Percentiles rank a stretch among this genome's conserved stretches.
phyloP scores from a whole-genome alignment of 1,140 invertebrate species.

The Bombus waltoni region DNA sequence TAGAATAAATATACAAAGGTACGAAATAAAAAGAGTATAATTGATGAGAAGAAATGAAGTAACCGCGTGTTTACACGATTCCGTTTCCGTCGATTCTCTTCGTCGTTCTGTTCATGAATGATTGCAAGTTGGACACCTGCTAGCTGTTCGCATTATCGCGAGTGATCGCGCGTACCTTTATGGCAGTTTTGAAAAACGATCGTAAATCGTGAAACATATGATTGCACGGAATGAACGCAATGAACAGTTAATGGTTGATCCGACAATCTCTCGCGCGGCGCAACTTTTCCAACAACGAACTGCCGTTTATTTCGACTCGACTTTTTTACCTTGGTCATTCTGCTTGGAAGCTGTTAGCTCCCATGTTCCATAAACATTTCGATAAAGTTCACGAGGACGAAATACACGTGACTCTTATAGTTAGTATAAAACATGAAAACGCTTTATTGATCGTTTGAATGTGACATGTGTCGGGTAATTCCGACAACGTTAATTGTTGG shows the following conservation, averaged over 20 bases:
- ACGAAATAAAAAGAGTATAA: background rate
- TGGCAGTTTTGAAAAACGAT: background rate
- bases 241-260: background rate
- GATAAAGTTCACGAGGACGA: conserved; percentile 51
- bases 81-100: background rate
- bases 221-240: background rate
- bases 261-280: background rate
- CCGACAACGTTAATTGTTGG: conserved; percentile 41
- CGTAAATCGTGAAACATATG: background rate
- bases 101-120: background rate
- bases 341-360: background rate
- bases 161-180: background rate
- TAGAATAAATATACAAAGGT: too few species aligned
- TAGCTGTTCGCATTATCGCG: background rate
- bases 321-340: conserved; percentile 22
- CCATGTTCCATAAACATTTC: conserved; percentile 37
- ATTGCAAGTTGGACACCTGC: background rate
- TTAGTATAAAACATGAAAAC: conserved; percentile 46
- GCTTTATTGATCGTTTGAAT: conserved; percentile 57
- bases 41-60: background rate
- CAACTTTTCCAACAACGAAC: too few species aligned
- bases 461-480: conserved; percentile 3
- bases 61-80: background rate
- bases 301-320: conserved; percentile 34
- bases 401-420: conserved; percentile 49